phyloP scores from a whole-genome alignment of 1,140 invertebrate species.

The Aphis gossypii region DNA sequence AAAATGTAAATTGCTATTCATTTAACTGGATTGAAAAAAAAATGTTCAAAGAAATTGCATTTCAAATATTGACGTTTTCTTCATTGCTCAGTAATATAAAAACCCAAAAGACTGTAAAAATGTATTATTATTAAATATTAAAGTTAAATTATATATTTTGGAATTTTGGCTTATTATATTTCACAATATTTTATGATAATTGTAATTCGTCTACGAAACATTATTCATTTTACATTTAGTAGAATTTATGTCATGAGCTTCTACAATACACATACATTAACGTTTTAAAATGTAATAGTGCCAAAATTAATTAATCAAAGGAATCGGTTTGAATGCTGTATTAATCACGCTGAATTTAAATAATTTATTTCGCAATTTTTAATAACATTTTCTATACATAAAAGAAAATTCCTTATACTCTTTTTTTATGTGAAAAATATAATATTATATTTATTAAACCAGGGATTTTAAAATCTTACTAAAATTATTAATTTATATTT shows the following conservation, averaged over 20 bases:
- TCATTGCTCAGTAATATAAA: neutral
- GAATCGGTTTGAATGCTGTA: neutral
- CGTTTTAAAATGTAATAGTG: neutral
- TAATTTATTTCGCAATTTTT: neutral
- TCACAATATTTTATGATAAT: neutral
- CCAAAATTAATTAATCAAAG: neutral
- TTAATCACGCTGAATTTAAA: neutral
- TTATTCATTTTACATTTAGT: neutral
- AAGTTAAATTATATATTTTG: neutral
- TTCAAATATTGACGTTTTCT: constrained; percentile 13
- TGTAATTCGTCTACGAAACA: neutral
- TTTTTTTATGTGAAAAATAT: neutral
- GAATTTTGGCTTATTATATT: neutral
- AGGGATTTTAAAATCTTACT: neutral
- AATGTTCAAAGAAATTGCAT: neutral
- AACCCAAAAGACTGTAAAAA: neutral
- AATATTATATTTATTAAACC: neutral
- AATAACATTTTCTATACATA: neutral
- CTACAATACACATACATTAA: neutral
- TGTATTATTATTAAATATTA: neutral
- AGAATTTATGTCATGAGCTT: neutral
- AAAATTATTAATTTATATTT: neutral
- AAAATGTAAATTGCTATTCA: neutral
- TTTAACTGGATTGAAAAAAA: neutral
- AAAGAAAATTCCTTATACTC: neutral